These are phyloP conservation scores for Lycocorax pyrrhopterus DNA, from an alignment of 2,113 vertebrate species.

Conservation along the genomic window DNA sequence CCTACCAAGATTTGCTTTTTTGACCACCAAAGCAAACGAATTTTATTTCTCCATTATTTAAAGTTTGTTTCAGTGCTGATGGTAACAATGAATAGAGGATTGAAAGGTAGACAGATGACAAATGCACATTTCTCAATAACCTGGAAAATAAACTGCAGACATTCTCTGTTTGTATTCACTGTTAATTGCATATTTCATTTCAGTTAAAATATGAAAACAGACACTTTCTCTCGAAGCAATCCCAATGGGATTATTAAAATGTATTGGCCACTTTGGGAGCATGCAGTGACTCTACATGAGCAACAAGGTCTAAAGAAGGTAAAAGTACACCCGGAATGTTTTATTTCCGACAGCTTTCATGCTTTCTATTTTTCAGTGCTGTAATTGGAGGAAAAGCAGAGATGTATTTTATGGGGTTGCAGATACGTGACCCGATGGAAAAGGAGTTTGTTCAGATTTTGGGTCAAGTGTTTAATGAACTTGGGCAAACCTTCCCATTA, in stretches of 20 bases:
- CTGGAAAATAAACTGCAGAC: not conserved
- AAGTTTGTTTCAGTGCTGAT: not conserved
- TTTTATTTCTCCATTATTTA: not conserved
- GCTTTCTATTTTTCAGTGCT: not conserved
- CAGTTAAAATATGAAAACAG: not conserved
- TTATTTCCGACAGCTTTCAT: rapidly evolving
- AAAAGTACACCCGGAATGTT: not conserved
- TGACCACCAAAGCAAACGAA: not conserved
- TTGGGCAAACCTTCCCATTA: not conserved
- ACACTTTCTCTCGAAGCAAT: not conserved
- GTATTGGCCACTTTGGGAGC: not conserved
- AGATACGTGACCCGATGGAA: not conserved
- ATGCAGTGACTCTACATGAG: not conserved
- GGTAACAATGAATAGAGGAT: not conserved
- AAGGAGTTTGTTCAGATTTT: not conserved
- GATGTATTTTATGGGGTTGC: not conserved
- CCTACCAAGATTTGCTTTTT: not conserved
- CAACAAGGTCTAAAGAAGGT: not conserved
- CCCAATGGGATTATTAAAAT: not conserved
- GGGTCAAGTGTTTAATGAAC: not conserved
- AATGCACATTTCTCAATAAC: not conserved
- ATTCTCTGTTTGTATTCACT: not conserved
- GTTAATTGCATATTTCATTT: not conserved
- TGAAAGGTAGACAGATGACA: not conserved
- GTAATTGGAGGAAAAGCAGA: not conserved